Base-by-base conservation (phyloP, 1,140 invertebrate genomes). In the Episyrphus balteatus region DNA sequence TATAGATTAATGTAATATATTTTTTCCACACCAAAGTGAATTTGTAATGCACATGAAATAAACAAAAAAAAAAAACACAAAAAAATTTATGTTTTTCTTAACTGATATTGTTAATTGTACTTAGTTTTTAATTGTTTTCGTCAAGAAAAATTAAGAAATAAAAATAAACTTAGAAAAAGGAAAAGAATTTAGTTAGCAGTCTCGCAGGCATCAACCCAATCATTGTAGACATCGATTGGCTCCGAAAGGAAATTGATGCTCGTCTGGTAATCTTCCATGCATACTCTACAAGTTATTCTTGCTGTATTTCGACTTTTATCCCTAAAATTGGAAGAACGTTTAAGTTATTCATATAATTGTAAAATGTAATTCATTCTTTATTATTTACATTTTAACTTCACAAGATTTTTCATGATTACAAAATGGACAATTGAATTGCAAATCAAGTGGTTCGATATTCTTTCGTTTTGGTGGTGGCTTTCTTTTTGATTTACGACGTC, bases 191-290 rank as follows among this genome's bases (percentile, higher is more conserved):
- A 86, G 72, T 96, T 96, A 33, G 88, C 91, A 55, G 68, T 77
- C 75, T 97, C 96, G 75, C 95, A 99, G 1, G 93, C 95, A 78
- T 99, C 96, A 46, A 99, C 96, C 96, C 96, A 99, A 69, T 98
- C 95, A 73, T 96, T 97, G 67, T 99, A 99, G 17, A 99, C 95
- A 79, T 99, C 96, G 49, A 99, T 82, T 39, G 95, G 84, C 71
- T 99, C 95, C 11, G 93, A 97, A 46, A 99, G 75, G 66, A 93
- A 87, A 73, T 96, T 98, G 53, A 98, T 98, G 19, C 82, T 84
- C 5, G 93, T 95, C 71, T 98, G 93, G 73, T 92, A 99, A 69
- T 95, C 91, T 73, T 99, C 96, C 52, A 90, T 67, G 63, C 96
- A 99, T 2, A 98, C 92, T 54, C 88, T 76, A 71, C 96, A 99